Conservation (phyloP, 1,140 invertebrate species). For the Meloidogyne chitwoodi region DNA sequence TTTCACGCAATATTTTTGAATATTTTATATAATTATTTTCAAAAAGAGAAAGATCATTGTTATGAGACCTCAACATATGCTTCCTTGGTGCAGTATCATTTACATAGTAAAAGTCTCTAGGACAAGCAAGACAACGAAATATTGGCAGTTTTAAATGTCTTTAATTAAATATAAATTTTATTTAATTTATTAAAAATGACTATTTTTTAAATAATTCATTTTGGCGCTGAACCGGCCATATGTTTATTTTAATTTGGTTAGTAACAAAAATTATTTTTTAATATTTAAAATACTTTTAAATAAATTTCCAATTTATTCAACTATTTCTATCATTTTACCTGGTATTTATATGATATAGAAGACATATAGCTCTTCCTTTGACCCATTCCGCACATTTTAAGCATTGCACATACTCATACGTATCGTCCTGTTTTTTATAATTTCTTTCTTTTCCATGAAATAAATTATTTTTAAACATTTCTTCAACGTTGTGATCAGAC, state of each 20-base stretch:
- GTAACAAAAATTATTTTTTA: no score
- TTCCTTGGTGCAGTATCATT: conserved; percentile 15
- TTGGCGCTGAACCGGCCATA: no score
- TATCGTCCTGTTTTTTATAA: neutral
- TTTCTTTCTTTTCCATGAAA: neutral
- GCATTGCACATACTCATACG: neutral
- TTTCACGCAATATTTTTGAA: neutral
- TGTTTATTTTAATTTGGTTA: no score
- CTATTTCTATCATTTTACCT: neutral
- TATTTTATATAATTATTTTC: conserved; percentile 22
- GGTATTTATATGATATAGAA: conserved; percentile 17
- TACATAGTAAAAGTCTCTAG: conserved; percentile 18
- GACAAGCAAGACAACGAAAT: conserved; percentile 25
- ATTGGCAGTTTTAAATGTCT: conserved; percentile 28
- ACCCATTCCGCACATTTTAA: conserved; percentile 11
- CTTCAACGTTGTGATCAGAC: neutral
- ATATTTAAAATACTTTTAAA: neutral
- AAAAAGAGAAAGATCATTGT: conserved; percentile 13
- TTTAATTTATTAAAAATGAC: neutral
- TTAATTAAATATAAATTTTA: neutral
- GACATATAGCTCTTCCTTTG: conserved; percentile 18
- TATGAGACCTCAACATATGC: conserved; percentile 13
- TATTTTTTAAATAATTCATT: no score
- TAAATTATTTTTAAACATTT: no score
- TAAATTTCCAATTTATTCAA: no score